A percentile compares a stretch with the other conserved stretches of the same genome.
These are phyloP conservation scores for Lasioglossum figueresi DNA, from an alignment of 2,888 invertebrate genomes.

Conservation along the genomic window DNA sequence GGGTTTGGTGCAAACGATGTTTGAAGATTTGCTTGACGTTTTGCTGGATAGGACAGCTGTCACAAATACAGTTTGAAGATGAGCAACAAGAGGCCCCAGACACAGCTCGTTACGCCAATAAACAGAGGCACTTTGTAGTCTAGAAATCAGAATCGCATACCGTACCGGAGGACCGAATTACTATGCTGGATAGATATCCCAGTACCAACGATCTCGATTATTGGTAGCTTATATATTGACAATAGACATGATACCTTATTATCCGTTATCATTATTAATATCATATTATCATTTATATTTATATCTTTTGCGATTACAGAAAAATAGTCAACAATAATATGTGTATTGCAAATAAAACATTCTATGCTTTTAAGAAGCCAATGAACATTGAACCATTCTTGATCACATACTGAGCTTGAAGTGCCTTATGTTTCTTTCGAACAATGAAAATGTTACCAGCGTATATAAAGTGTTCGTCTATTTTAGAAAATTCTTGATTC, in stretches of 20 bases:
- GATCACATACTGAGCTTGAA: conserved; percentile 45
- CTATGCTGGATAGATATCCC: conserved; percentile 74
- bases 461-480: conserved; percentile 5
- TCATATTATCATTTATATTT: conserved; percentile 16
- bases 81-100: conserved; percentile 93
- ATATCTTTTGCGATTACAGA: conserved; percentile 6
- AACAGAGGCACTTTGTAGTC: conserved; percentile 89
- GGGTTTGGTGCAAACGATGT: conserved; percentile 82
- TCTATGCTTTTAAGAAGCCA: background rate
- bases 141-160: conserved; percentile 84
- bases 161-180: conserved; percentile 82
- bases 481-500: background rate
- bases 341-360: conserved; percentile 24
- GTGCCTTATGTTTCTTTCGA: conserved; percentile 50
- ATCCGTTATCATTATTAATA: conserved; percentile 10
- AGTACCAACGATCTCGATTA: conserved; percentile 69
- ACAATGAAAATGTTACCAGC: conserved; percentile 28
- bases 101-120: conserved; percentile 95
- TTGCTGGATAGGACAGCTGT: conserved; percentile 83
- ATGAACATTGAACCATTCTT: conserved; percentile 5
- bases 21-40: conserved; percentile 79
- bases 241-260: conserved; percentile 37
- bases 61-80: conserved; percentile 89
- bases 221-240: conserved; percentile 53
- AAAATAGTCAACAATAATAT: conserved; percentile 18